Conservation (phyloP, 2,797 vertebrate species). For the Odontamblyopus lacepedii region DNA sequence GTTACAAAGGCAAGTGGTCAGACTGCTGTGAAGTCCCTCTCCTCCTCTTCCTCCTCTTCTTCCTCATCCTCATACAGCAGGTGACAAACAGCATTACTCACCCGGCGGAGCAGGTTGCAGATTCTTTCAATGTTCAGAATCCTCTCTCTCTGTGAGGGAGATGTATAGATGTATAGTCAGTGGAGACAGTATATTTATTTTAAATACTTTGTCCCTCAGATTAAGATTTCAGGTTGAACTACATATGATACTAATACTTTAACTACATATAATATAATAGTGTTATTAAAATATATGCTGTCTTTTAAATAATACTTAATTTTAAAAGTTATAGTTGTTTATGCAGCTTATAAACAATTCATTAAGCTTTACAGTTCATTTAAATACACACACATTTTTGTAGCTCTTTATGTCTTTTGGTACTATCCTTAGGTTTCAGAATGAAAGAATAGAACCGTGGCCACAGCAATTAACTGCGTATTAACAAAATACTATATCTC, state of each 20-base stretch:
- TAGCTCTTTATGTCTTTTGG: not conserved
- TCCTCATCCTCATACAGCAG: slow-evolving; percentile 33
- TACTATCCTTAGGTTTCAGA: not conserved
- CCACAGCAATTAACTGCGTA: too few relatives aligned
- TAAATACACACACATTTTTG: not conserved
- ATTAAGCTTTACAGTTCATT: not conserved
- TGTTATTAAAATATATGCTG: not conserved
- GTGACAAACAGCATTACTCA: slow-evolving; percentile 70
- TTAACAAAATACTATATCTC: too few relatives aligned
- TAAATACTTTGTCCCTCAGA: not conserved
- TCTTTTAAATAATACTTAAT: not conserved
- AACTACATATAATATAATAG: not conserved
- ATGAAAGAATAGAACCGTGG: too few relatives aligned
- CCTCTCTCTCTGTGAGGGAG: slow-evolving; percentile 84
- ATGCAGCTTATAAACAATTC: not conserved
- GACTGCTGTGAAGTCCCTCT: slow-evolving; percentile 31
- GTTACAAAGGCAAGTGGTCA: slow-evolving; percentile 43
- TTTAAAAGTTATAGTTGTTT: too few relatives aligned
- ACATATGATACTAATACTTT: too few relatives aligned
- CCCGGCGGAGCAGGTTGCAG: slow-evolving; percentile 91
- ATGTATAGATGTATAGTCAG: slow-evolving; percentile 25
- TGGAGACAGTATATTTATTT: not conserved
- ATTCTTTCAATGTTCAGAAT: slow-evolving; percentile 94
- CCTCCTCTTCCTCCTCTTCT: not conserved
- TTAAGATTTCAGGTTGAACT: too few relatives aligned